Evolutionary conservation across 1,140 invertebrate genomes (phyloP).

Genomic region (Trichonephila inaurata): DNA sequence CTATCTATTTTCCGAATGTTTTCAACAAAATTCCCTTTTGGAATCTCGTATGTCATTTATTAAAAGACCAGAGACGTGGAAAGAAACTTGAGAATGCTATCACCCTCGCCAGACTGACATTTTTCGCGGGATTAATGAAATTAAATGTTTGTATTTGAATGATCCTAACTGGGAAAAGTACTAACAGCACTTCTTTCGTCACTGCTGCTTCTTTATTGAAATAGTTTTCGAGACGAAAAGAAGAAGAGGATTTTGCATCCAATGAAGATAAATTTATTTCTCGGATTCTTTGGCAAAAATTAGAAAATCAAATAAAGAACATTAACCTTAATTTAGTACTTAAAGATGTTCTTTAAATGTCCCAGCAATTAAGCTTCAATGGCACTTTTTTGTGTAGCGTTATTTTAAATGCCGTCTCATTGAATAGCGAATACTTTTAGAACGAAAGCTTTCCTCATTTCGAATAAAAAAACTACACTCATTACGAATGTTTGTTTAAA

Average conservation of each 20-base stretch:
- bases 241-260: neutral
- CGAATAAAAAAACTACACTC: neutral
- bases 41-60: neutral
- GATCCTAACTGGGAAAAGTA: neutral
- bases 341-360: conserved; percentile 55
- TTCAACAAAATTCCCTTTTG: neutral
- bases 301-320: conserved; percentile 63
- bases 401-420: conserved; percentile 35
- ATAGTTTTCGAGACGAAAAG: neutral
- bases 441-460: neutral
- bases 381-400: conserved; percentile 51
- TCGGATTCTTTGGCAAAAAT: conserved; percentile 21
- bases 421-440: neutral
- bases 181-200: neutral
- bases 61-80: neutral
- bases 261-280: conserved; percentile 56
- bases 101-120: neutral
- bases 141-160: conserved; percentile 35
- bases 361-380: conserved; percentile 57
- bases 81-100: neutral
- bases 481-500: conserved; percentile 51
- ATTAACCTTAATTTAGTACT: conserved; percentile 70
- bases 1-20: neutral
- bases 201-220: conserved; percentile 23
- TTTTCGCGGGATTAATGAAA: neutral